Base-by-base conservation (phyloP, 2,113 vertebrate species). In the Amazona vittata region DNA sequence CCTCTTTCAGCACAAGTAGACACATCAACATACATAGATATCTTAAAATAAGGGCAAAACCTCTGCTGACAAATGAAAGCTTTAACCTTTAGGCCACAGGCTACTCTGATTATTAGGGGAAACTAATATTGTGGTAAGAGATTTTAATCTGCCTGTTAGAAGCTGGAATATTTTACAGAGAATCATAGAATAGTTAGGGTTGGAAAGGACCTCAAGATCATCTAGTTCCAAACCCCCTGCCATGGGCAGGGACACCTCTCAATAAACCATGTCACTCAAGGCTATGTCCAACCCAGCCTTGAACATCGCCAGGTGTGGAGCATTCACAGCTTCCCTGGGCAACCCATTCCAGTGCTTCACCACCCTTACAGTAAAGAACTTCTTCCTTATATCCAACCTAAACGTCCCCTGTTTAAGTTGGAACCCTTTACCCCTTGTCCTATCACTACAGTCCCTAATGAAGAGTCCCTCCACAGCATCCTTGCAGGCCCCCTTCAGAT, bases 211-310 rank as follows among this genome's bases (percentile, higher is more conserved):
- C 55, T 57, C 21, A 57, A n/a, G 19, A 57, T 57, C 19, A n/a
- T n/a, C 8, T 1, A n/a, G 31, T n/a, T n/a, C 31, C 31, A n/a
- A n/a, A 8, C 2, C 3, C 18, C 31, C 19, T 33, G 55, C 12
- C 55, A 57, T 21, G 19, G 19, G 3, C 18, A 33, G 50, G 26
- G 26, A 52, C 50, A 52, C 26, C 50, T 16, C 26, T 4, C 15
- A 52, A 2, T 52, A 28, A 52, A 28, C 50, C 26, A 28, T 28
- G 26, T 15, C 50, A 52, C 49, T 25, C 14, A 50, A 50, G 25
- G 49, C 49, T 50, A 8, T 50, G 25, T 15, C 24, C 49, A 50
- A 15, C 25, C 25, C 7, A 22, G 25, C 4, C 25, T 50, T 50
- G 49, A 50, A 50, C 49, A 50, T 24, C 3, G 3, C 25, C 50